Conservation (phyloP, 2,888 invertebrate species). For the Trissoscelio sp. region DNA sequence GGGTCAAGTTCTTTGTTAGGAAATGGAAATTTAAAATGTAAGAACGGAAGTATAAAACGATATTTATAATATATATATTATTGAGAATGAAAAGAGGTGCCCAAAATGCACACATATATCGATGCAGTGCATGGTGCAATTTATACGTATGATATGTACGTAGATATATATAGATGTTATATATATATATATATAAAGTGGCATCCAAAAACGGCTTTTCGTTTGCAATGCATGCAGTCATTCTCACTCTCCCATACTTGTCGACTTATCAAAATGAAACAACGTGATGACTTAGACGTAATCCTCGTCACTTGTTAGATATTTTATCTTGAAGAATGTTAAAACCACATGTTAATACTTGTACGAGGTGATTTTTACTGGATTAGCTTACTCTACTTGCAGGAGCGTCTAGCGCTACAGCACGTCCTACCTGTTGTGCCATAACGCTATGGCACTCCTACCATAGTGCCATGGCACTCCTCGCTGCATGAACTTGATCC, state of each 20-base stretch:
- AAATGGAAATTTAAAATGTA: slow-evolving; percentile 75
- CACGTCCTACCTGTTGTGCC: slow-evolving; percentile 81
- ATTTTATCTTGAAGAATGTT: too few relatives aligned
- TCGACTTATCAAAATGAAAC: slow-evolving; percentile 53
- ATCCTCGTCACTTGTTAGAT: too few relatives aligned
- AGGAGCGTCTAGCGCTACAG: slow-evolving; percentile 81
- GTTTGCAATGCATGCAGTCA: slow-evolving; percentile 83
- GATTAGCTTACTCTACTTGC: slow-evolving; percentile 81
- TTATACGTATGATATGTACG: slow-evolving; percentile 82
- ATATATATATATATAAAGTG: slow-evolving; percentile 76
- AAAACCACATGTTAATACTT: slow-evolving; percentile 32
- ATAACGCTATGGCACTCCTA: slow-evolving; percentile 80
- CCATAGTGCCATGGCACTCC: slow-evolving; percentile 82
- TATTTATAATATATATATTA: slow-evolving; percentile 76
- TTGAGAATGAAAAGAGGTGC: slow-evolving; percentile 83
- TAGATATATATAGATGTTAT: slow-evolving; percentile 76
- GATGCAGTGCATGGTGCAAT: slow-evolving; percentile 84
- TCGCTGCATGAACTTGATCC: slow-evolving; percentile 79
- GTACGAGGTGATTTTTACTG: slow-evolving; percentile 59
- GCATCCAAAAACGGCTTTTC: slow-evolving; percentile 83
- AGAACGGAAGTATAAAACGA: slow-evolving; percentile 72
- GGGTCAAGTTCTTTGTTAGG: slow-evolving; percentile 73
- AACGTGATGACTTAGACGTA: slow-evolving; percentile 40
- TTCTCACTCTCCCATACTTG: slow-evolving; percentile 83
- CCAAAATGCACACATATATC: slow-evolving; percentile 83